Conservation (phyloP, 2,888 invertebrate species). For the Drosophila emarginata region DNA sequence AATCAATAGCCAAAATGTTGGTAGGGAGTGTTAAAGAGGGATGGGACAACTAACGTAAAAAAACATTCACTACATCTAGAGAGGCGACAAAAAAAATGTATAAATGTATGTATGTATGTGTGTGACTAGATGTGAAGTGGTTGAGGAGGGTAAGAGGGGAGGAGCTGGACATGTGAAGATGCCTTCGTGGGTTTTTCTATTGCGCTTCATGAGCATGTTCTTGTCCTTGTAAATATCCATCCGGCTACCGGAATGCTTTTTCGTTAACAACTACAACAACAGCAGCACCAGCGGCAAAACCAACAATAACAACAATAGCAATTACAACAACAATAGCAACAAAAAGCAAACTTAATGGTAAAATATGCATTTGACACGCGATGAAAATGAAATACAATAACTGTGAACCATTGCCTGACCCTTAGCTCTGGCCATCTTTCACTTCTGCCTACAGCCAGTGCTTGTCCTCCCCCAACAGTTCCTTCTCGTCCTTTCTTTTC, state of each 20-base stretch:
- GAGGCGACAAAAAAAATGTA: conserved; percentile 48
- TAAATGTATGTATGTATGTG: conserved; percentile 26
- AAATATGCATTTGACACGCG: conserved; percentile 73
- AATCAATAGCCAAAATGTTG: conserved; percentile 64
- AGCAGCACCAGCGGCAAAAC: conserved; percentile 4
- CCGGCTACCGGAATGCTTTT: conserved; percentile 47
- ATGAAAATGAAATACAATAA: conserved; percentile 49
- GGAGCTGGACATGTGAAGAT: conserved; percentile 5
- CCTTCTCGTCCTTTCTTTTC: neutral
- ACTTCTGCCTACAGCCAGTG: neutral
- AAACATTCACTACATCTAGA: conserved; percentile 34
- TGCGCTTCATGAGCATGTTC: conserved; percentile 43
- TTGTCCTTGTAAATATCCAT: conserved; percentile 37
- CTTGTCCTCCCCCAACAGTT: no score
- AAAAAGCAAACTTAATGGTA: conserved; percentile 37
- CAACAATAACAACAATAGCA: conserved; percentile 34
- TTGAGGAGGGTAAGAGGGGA: neutral
- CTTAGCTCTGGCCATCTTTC: neutral
- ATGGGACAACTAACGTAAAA: conserved; percentile 44
- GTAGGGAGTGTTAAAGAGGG: conserved; percentile 14
- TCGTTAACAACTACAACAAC: conserved; percentile 40
- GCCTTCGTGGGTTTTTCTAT: conserved; percentile 3
- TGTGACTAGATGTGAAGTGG: neutral
- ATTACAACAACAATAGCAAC: conserved; percentile 30
- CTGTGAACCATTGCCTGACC: conserved; percentile 15